Percentiles rank a stretch among this genome's conserved stretches.
Conservation (phyloP, 2,888 invertebrate genomes). For the Balanococcus diminutus region DNA sequence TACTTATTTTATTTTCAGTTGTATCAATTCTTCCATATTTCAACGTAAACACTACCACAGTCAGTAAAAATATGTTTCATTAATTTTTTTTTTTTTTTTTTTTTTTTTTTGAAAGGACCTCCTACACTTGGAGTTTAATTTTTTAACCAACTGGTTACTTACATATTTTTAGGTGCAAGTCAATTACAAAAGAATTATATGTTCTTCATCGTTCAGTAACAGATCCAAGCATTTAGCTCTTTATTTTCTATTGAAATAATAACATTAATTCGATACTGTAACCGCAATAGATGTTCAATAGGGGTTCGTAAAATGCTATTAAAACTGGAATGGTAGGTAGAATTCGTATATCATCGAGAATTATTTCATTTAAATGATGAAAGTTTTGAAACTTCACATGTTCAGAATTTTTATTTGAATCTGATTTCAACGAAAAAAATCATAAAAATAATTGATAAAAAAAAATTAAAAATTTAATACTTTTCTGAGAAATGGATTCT, state of each 20-base stretch:
- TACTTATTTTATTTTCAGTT: neutral
- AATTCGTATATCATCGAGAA: too few relatives aligned
- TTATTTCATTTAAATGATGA: too few relatives aligned
- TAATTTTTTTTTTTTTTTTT: too few relatives aligned
- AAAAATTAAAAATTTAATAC: too few relatives aligned
- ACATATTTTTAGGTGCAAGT: slow-evolving; percentile 33
- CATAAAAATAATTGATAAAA: too few relatives aligned
- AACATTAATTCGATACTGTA: slow-evolving; percentile 29
- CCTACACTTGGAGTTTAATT: neutral
- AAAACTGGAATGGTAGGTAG: neutral
- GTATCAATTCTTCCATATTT: neutral
- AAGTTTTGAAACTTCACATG: too few relatives aligned
- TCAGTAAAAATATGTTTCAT: neutral
- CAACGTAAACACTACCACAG: neutral
- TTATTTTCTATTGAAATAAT: neutral
- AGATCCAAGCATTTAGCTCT: neutral
- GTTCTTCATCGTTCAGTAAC: neutral
- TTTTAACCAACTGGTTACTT: neutral
- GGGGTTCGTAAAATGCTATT: slow-evolving; percentile 26
- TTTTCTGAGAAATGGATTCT: too few relatives aligned
- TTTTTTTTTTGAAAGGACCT: too few relatives aligned
- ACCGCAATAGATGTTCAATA: slow-evolving; percentile 38
- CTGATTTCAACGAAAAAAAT: too few relatives aligned
- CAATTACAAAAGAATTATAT: slow-evolving; percentile 47
- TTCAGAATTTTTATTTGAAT: too few relatives aligned